These are phyloP conservation scores for Trimorus sp. DNA, from an alignment of 2,888 invertebrate genomes.

Conservation along the genomic window DNA sequence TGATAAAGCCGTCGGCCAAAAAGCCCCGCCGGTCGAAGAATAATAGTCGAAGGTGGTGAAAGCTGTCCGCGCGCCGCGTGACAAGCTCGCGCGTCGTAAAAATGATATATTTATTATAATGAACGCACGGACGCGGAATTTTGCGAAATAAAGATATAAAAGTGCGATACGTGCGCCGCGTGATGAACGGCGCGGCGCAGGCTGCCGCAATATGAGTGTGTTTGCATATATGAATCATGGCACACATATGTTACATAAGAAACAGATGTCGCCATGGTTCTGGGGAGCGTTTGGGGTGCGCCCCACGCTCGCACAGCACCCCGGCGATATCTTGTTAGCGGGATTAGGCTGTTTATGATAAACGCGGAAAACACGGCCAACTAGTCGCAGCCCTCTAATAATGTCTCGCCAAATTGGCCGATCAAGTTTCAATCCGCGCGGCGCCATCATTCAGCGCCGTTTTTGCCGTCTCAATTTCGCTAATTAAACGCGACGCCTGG, in stretches of 20 bases:
- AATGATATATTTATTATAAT: constrained; percentile 59
- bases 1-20: no score
- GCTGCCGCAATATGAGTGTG: constrained; percentile 36
- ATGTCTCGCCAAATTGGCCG: constrained; percentile 40
- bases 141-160: constrained; percentile 52
- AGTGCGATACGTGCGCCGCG: constrained; percentile 33
- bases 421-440: constrained; percentile 29
- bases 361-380: constrained; percentile 39
- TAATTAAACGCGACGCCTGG: constrained; percentile 43
- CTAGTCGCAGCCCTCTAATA: constrained; percentile 26
- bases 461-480: constrained; percentile 43
- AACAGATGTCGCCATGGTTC: constrained; percentile 48
- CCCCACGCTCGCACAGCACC: constrained; percentile 32
- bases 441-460: constrained; percentile 4
- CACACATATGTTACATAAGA: constrained; percentile 57
- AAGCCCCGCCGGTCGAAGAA: no score
- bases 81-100: constrained; percentile 17
- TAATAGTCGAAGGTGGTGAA: no score
- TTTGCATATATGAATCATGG: constrained; percentile 53
- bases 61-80: no score
- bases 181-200: constrained; percentile 36
- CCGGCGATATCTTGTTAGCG: constrained; percentile 40
- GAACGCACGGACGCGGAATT: constrained; percentile 40
- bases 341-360: constrained; percentile 46
- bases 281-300: constrained; percentile 23